phyloP scores from a whole-genome alignment of 2,888 invertebrate genomes.

The Lasioglossum lativentre region DNA sequence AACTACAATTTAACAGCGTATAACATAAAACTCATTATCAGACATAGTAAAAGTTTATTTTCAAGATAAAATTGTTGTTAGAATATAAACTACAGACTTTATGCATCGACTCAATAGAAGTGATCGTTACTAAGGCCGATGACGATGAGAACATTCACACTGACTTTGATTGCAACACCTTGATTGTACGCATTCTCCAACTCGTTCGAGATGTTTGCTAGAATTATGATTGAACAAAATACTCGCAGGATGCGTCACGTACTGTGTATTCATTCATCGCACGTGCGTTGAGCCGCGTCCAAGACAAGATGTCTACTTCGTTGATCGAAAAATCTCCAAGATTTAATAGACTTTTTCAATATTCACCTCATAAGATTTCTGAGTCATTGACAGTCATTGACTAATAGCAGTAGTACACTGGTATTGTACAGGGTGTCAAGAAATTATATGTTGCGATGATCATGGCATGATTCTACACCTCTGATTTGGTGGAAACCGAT shows the following conservation, averaged over 20 bases:
- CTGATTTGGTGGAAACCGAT: too few species aligned
- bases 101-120: background rate
- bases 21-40: background rate
- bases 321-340: background rate
- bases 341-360: too few species aligned
- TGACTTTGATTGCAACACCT: constrained; percentile 37
- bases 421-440: too few species aligned
- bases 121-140: constrained; percentile 19
- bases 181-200: constrained; percentile 33
- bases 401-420: too few species aligned
- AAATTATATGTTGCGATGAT: too few species aligned
- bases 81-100: background rate
- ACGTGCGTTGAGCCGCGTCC: background rate
- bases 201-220: background rate
- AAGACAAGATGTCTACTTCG: constrained; percentile 19
- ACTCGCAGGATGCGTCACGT: constrained; percentile 36
- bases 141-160: constrained; percentile 23
- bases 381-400: background rate
- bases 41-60: background rate
- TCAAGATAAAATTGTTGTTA: background rate
- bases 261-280: constrained; percentile 25
- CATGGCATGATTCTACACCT: too few species aligned
- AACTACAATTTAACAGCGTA: background rate
- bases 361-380: background rate
- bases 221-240: constrained; percentile 52